Evolutionary conservation across 2,888 invertebrate genomes (phyloP), one percentile per base, ranked within the genome.

Genomic region (Agrotis segetum): DNA sequence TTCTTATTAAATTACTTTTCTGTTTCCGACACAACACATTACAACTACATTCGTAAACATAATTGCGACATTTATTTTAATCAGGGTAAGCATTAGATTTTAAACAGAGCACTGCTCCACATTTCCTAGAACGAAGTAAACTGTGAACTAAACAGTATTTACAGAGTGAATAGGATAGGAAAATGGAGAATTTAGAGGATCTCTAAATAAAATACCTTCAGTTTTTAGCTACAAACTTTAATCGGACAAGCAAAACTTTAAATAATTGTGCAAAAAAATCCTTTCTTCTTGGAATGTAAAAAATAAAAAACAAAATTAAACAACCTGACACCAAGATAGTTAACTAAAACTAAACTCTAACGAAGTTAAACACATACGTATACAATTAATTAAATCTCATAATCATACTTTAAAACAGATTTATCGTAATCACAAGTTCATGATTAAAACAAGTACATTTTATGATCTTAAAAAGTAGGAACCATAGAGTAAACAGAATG

Each of bases 341-440:
- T 62, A 74, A 87, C 85, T 79, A 68, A 79, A 67, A 79, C 78
- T 80, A 78, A 73, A 79, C 62, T 40, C 70, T 69, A 77, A 82
- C 61, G 72, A 79, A 83, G 77, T 82, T 85, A 88, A 85, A 77
- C 82, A 88, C 83, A 86, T 80, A 86, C 77, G 79, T 82, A 84
- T 82, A 73, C 71, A 83, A 88, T 84, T 86, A 88, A 92, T 90
- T 91, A 81, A 76, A 93, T 92, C 84, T 90, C 92, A 94, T 92
- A 95, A 95, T 94, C 93, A 94, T 88, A 90, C 89, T 90, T 89
- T 95, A 94, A 95, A 95, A 95, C 81, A 88, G 82, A 90, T 88
- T 85, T 84, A 91, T 91, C 89, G 85, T 89, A 94, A 95, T 95
- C 95, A 92, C 86, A 89, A 93, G 95, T 96, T 95, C 95, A 95